phyloP scores from a whole-genome alignment of 2,888 invertebrate species.

The Callimorpha dominula region DNA sequence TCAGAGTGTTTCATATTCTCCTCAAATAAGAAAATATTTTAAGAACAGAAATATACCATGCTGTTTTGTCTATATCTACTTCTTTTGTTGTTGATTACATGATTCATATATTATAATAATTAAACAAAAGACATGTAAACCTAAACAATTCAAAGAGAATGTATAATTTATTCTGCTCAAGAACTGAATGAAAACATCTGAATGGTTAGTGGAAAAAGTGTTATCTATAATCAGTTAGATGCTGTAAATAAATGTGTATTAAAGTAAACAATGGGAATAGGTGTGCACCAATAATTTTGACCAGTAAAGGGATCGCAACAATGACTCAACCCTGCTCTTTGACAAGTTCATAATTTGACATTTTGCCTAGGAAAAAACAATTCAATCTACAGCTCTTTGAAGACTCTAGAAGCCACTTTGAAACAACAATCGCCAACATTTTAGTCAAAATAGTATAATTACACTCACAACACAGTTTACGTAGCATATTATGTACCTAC shows the following conservation, averaged over 20 bases:
- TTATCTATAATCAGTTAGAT: constrained; percentile 24
- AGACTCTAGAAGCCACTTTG: constrained; percentile 65
- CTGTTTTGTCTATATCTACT: constrained; percentile 8
- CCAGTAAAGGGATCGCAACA: constrained; percentile 73
- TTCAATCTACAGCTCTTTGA: constrained; percentile 65
- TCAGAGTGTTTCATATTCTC: background rate
- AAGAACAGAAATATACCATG: constrained; percentile 6
- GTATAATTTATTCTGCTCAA: constrained; percentile 15
- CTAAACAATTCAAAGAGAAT: constrained; percentile 23
- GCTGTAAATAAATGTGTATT: constrained; percentile 41
- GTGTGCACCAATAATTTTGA: constrained; percentile 62
- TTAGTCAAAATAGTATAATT: constrained; percentile 64
- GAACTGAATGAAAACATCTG: constrained; percentile 47
- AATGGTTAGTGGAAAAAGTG: constrained; percentile 30
- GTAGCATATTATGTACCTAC: constrained; percentile 76
- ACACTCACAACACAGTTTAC: constrained; percentile 71
- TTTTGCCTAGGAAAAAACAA: constrained; percentile 82
- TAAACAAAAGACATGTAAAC: constrained; percentile 46
- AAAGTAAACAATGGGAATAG: constrained; percentile 65
- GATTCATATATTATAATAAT: constrained; percentile 34
- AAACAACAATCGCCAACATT: constrained; percentile 54
- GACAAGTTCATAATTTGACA: constrained; percentile 86
- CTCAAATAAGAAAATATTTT: background rate
- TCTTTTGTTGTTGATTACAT: constrained; percentile 35
- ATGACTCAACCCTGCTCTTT: constrained; percentile 85